Base-by-base conservation (phyloP, 2,888 invertebrate species). In the Parnassius smintheus region DNA sequence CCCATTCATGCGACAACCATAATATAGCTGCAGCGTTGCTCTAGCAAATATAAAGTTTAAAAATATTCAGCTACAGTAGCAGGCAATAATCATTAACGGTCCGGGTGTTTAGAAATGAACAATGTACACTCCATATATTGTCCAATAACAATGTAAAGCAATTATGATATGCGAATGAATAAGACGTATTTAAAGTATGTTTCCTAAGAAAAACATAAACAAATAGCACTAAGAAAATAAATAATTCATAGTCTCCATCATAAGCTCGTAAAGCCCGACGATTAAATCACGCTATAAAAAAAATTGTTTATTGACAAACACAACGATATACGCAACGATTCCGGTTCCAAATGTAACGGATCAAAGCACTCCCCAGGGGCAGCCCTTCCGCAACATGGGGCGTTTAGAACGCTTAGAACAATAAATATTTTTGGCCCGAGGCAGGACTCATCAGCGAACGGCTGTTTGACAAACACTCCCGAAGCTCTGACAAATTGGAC, bases 401-500 rank as follows among this genome's bases (percentile, higher is more conserved):
- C 70, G 69, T 49, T 49, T 68, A 67, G 66, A 70, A 66, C 68
- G 70, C 68, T 46, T 75, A 74, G 67, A 76, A 77, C 74, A 80
- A 78, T 75, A 80, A 80, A 80, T 75, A 75, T 68, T 68, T 46
- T 63, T 57, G 63, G 61, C 64, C 61, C 58, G 64, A 61, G 54
- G 62, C 65, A 60, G 59, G 56, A 72, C 68, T 70, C 69, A 71
- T 70, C 70, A 72, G 56, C 42, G 65, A 70, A 75, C 75, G 72
- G 75, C 78, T 79, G 80, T 79, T 80, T 72, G 74, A 75, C 78
- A 78, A 83, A 83, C 78, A 80, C 75, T 76, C 70, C 67, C 57
- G 65, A 64, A 71, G 70, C 70, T 72, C 70, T 72, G 73, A 76
- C 78, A 80, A 78, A 82, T 82, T 80, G 78, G 77, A 74, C 74